Evolutionary conservation across 2,113 vertebrate genomes (phyloP).

Genomic region (Columbina picui): DNA sequence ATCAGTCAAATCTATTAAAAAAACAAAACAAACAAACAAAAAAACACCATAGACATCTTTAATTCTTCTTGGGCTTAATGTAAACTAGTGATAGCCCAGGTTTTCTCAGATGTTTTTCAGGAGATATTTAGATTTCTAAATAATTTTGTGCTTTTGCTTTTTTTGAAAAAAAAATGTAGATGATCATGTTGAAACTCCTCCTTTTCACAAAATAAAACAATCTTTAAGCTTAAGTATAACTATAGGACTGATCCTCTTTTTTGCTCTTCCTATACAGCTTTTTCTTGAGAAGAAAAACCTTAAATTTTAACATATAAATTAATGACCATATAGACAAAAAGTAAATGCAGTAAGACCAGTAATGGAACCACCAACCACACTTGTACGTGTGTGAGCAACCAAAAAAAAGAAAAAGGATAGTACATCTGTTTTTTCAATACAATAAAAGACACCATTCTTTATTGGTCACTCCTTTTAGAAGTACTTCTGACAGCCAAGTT

Average conservation of each 20-base stretch:
- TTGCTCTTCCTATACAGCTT: background rate
- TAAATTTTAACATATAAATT: background rate
- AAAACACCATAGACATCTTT: background rate
- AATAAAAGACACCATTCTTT: background rate
- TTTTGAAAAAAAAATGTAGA: background rate
- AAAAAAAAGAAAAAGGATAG: background rate
- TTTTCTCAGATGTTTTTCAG: background rate
- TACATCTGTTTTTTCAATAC: background rate
- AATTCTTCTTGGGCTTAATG: background rate
- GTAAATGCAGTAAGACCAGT: background rate
- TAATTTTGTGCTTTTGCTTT: background rate
- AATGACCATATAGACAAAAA: background rate
- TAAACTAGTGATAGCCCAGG: background rate
- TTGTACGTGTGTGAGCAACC: background rate
- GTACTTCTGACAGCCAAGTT: background rate
- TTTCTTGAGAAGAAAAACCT: background rate
- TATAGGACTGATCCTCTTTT: background rate
- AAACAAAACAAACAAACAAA: background rate
- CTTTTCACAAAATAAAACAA: background rate
- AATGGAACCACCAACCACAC: background rate
- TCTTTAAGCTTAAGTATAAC: background rate
- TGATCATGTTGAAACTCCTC: background rate
- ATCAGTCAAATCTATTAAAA: background rate
- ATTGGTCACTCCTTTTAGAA: background rate
- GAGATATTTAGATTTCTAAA: background rate